Conservation (phyloP, 2,888 invertebrate genomes). For the Trichopria drosophilae region DNA sequence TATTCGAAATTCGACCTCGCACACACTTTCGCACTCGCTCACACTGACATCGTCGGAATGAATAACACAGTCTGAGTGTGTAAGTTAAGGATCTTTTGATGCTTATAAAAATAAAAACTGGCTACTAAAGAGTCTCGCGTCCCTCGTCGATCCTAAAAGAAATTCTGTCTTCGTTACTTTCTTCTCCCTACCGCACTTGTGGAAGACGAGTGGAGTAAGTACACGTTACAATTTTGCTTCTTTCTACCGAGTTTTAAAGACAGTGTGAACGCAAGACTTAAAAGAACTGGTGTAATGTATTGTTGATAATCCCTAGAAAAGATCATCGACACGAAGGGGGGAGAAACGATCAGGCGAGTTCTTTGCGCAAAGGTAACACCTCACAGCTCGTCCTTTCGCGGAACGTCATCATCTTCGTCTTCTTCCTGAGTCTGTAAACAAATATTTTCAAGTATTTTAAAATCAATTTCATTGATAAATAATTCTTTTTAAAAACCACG, state of each 20-base stretch:
- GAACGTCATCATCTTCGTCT: constrained; percentile 74
- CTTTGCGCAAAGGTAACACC: constrained; percentile 4
- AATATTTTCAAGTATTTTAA: constrained; percentile 26
- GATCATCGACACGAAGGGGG: constrained; percentile 1
- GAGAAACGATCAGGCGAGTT: background rate
- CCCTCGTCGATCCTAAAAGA: no score
- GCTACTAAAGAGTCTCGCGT: no score
- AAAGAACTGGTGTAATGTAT: no score
- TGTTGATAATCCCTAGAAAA: background rate
- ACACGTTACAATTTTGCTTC: background rate
- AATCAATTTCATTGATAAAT: constrained; percentile 7
- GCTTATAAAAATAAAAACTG: no score
- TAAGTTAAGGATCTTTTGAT: no score
- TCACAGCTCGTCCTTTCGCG: constrained; percentile 81
- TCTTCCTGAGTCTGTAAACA: constrained; percentile 63
- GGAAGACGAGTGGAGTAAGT: constrained; percentile 25
- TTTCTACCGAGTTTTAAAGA: background rate
- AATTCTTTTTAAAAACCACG: constrained; percentile 12
- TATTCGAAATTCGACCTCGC: no score
- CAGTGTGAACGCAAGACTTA: no score
- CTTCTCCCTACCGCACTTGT: constrained; percentile 25
- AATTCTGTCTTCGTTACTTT: no score
- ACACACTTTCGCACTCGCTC: no score
- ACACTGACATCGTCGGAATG: no score
- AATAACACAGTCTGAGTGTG: no score